Conservation (phyloP, 2,888 invertebrate genomes). For the Villa cingulata region DNA sequence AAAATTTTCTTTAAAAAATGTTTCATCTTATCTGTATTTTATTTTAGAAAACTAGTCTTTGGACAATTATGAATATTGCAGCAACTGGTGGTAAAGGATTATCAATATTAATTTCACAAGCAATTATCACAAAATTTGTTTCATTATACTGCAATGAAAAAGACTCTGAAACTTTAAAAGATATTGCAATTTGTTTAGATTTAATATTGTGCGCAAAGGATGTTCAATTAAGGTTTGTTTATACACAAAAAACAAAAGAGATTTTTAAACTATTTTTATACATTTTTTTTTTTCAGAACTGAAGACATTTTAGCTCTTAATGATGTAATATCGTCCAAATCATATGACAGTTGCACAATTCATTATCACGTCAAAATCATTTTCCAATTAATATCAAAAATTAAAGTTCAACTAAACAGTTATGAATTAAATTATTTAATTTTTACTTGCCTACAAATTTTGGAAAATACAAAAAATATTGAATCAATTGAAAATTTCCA, state of each 20-base stretch:
- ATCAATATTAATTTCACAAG: constrained; percentile 24
- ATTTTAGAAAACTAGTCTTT: constrained; percentile 22
- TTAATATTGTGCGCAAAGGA: constrained; percentile 14
- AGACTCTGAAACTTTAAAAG: constrained; percentile 20
- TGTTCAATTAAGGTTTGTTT: constrained; percentile 1
- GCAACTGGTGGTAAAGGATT: constrained; percentile 23
- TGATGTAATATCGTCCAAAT: constrained; percentile 19
- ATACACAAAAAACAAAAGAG: no score
- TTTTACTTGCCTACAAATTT: not conserved
- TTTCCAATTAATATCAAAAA: constrained; percentile 13
- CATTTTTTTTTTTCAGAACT: not conserved
- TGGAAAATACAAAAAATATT: not conserved
- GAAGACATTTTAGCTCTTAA: constrained; percentile 20
- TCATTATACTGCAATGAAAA: constrained; percentile 18
- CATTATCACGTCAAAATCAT: constrained; percentile 25
- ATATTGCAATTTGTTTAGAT: constrained; percentile 24
- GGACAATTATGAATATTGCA: constrained; percentile 30
- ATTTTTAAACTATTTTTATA: not conserved
- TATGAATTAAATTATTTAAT: not conserved
- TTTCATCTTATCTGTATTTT: not conserved
- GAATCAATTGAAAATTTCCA: not conserved
- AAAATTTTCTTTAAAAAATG: not conserved
- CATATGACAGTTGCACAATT: constrained; percentile 16
- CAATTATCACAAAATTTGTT: constrained; percentile 26
- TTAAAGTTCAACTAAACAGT: not conserved